Percentiles rank a stretch among this genome's conserved stretches.
Conservation (phyloP, 1,140 invertebrate genomes). For the Oryzaephilus surinamensis region DNA sequence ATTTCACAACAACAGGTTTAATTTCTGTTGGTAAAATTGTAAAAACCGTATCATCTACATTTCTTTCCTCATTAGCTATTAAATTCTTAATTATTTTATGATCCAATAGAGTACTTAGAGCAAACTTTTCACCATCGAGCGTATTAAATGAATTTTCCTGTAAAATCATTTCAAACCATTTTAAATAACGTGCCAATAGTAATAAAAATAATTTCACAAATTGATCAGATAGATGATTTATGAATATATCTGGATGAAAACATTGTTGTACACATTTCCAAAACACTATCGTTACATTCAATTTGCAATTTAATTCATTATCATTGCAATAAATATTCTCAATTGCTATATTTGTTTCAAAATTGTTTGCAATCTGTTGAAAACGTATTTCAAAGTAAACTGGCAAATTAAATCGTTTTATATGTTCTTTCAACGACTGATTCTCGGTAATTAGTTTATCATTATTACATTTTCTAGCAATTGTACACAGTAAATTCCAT, state of each 20-base stretch:
- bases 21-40: constrained; percentile 20
- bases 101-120: constrained; percentile 25
- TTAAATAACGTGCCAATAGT: constrained; percentile 26
- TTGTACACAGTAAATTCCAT: constrained; percentile 63
- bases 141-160: constrained; percentile 12
- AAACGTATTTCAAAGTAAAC: constrained; percentile 92
- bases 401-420: constrained; percentile 81
- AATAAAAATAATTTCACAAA: constrained; percentile 30
- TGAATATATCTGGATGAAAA: constrained; percentile 25
- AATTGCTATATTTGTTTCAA: constrained; percentile 20
- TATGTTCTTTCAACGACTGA: constrained; percentile 45
- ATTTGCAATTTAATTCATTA: constrained; percentile 19
- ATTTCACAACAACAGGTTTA: constrained; percentile 15
- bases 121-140: constrained; percentile 16
- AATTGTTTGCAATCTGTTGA: constrained; percentile 69
- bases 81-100: constrained; percentile 18
- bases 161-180: constrained; percentile 19
- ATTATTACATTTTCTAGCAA: constrained; percentile 57
- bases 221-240: constrained; percentile 28
- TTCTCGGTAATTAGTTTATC: constrained; percentile 39
- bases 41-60: constrained; percentile 20
- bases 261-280: constrained; percentile 20
- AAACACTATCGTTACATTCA: constrained; percentile 21
- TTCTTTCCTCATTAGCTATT: constrained; percentile 8
- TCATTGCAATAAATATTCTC: constrained; percentile 9